Evolutionary conservation across 1,140 invertebrate species (phyloP).

Genomic region (Drusus annulatus): DNA sequence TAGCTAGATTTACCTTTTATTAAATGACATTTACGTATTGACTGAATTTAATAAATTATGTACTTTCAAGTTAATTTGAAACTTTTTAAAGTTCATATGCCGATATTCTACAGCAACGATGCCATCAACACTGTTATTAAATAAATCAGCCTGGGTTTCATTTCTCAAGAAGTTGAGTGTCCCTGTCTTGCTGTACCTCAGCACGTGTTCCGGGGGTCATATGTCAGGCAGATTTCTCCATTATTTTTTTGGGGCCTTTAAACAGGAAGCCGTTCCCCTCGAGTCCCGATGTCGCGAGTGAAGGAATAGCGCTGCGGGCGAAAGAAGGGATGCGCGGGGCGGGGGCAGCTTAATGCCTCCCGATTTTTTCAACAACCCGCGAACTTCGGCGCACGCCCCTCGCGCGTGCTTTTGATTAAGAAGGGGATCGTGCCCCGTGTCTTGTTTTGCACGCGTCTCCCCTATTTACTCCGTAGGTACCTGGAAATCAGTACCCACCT

Average conservation of each 20-base stretch:
- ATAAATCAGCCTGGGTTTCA: no score
- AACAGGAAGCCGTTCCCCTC: constrained; percentile 48
- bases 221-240: constrained; percentile 55
- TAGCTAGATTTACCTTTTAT: no score
- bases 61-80: no score
- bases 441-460: background rate
- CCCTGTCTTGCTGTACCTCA: background rate
- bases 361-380: background rate
- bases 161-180: no score
- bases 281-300: constrained; percentile 6
- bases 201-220: constrained; percentile 55
- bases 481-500: background rate
- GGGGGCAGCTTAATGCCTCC: constrained; percentile 30
- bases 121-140: no score
- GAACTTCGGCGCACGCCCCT: constrained; percentile 45
- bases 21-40: no score
- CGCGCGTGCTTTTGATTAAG: constrained; percentile 51
- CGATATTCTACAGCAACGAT: no score
- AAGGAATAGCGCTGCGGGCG: background rate
- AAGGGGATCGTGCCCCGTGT: constrained; percentile 23
- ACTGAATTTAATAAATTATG: no score
- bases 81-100: no score
- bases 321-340: background rate
- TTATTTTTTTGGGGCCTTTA: constrained; percentile 42
- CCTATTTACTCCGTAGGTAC: constrained; percentile 24